phyloP scores from a whole-genome alignment of 2,888 invertebrate genomes.

The Mamestra brassicae region DNA sequence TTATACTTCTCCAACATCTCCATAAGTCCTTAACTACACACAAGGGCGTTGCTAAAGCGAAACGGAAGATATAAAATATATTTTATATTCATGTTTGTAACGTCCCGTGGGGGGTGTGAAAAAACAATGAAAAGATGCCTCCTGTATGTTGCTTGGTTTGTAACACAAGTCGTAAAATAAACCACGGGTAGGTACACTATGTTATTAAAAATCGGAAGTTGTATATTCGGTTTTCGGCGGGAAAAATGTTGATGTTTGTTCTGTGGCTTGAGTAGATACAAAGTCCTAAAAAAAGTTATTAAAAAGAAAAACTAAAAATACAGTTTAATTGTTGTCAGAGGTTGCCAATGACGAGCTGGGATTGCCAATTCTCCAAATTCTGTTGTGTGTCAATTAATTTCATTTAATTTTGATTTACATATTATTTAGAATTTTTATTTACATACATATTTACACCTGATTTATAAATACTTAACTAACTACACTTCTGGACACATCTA shows the following conservation, averaged over 20 bases:
- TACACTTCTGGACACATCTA: too few species aligned
- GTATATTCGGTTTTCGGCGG: neutral
- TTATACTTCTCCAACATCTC: slow-evolving; percentile 12
- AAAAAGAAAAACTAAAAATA: too few species aligned
- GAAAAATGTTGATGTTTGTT: neutral
- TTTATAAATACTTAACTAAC: too few species aligned
- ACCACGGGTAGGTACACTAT: slow-evolving; percentile 8
- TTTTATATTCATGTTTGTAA: slow-evolving; percentile 64
- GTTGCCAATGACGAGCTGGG: too few species aligned
- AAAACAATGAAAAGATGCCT: slow-evolving; percentile 63
- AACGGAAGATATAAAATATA: slow-evolving; percentile 63
- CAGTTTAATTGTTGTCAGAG: too few species aligned
- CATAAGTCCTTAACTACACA: slow-evolving; percentile 56
- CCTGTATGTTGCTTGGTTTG: slow-evolving; percentile 39
- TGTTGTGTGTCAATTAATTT: too few species aligned
- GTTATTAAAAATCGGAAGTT: slow-evolving; percentile 25
- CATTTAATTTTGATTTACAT: too few species aligned
- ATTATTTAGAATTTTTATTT: too few species aligned
- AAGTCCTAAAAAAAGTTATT: too few species aligned
- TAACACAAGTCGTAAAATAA: slow-evolving; percentile 54
- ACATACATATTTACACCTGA: too few species aligned
- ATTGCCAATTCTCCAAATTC: too few species aligned
- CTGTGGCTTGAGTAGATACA: neutral
- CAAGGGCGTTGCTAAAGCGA: slow-evolving; percentile 54
- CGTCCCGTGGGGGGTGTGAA: slow-evolving; percentile 51